Base-by-base conservation (phyloP, 2,888 invertebrate species). In the Apamea anceps region DNA sequence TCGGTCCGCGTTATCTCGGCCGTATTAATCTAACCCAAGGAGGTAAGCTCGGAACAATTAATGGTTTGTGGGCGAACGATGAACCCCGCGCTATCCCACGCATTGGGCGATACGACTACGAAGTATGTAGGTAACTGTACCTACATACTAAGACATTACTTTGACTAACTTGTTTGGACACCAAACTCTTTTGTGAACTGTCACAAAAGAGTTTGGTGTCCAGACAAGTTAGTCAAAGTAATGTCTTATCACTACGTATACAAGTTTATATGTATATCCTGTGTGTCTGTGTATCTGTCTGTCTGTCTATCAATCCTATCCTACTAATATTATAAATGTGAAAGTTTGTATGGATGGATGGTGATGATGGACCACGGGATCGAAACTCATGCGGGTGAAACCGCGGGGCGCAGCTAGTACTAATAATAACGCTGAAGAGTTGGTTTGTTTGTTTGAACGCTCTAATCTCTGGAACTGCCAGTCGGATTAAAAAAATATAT, bases 21-120 rank as follows among this genome's bases (percentile, higher is more conserved):
- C 87, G 76, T 90, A 91, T 92, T 92, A 92, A 92, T 92, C 92
- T 90, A 85, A 79, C 82, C 86, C 83, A 77, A 76, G 81, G 84
- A 87, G 85, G 87, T 89, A 87, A 87, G 88, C 87, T 80, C 78
- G 70, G 82, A 86, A 90, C 91, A 90, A 92, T 91, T 92, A 91
- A 91, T 93, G 91, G 91, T 87, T 84, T 88, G 90, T 75, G 91
- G 90, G 87, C 79, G 87, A 72, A 42, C 70, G 48, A n/a, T 48
- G 32, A n/a, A 71, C 60, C 62, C 57, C 54, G 57, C 37, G 8
- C 32, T 28, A 72, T 18, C 54, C 73, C 25, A 60, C 28, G 51
- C 48, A n/a, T 48, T 25, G 75, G 75, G 37, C 25, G 65, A 68
- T 65, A 48, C 45, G 72, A 32, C 25, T 37, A 42, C 63, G 18